Conservation (phyloP, 2,888 invertebrate species). For the Tipula lateralis region DNA sequence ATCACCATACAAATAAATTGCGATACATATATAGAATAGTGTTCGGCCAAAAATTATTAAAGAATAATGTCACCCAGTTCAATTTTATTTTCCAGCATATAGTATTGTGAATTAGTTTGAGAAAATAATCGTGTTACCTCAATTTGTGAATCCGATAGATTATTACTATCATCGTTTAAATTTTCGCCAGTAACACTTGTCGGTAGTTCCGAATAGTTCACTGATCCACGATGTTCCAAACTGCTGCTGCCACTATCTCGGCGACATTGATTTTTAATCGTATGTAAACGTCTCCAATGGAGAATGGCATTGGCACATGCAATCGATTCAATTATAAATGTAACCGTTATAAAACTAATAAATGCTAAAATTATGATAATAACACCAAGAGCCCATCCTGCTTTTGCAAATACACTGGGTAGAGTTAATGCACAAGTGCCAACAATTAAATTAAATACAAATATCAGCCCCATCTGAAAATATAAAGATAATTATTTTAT, state of each 20-base stretch:
- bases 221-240: not conserved
- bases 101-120: constrained; percentile 53
- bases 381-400: constrained; percentile 88
- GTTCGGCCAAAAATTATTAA: constrained; percentile 72
- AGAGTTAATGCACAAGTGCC: constrained; percentile 95
- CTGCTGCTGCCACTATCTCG: not conserved
- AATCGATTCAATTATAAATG: constrained; percentile 95
- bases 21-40: constrained; percentile 79
- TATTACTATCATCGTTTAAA: not conserved
- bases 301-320: constrained; percentile 88
- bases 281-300: constrained; percentile 66
- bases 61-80: constrained; percentile 83
- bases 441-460: constrained; percentile 95
- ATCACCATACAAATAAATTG: constrained; percentile 92
- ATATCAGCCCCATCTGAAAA: constrained; percentile 81
- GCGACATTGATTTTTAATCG: constrained; percentile 58
- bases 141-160: constrained; percentile 37
- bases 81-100: constrained; percentile 63
- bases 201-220: not conserved
- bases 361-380: constrained; percentile 72
- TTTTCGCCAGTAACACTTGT: not conserved
- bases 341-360: constrained; percentile 89
- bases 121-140: constrained; percentile 49
- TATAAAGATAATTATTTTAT: not conserved
- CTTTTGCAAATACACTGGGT: constrained; percentile 83